Percentiles rank a stretch among this genome's conserved stretches.
These are phyloP conservation scores for Augochlorella aurata DNA, from an alignment of 2,888 invertebrate genomes.

Conservation along the genomic window DNA sequence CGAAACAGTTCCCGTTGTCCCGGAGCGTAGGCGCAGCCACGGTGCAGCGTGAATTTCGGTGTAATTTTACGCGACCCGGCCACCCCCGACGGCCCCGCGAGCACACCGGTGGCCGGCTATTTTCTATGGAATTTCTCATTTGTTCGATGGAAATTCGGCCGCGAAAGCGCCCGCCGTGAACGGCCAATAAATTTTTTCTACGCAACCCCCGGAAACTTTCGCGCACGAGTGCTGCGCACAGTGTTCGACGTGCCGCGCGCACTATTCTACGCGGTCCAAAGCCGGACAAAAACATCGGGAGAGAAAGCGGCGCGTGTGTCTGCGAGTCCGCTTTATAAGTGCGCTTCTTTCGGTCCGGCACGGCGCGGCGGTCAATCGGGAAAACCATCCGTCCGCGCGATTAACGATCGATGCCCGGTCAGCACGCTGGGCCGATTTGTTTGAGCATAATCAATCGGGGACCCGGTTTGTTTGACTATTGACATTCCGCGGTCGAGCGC, in stretches of 20 bases:
- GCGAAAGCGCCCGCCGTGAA: conserved; percentile 2
- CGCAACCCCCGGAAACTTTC: conserved; percentile 8
- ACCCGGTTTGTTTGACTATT: neutral
- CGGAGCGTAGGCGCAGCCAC: conserved; percentile 8
- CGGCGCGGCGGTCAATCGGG: neutral
- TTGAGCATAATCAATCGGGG: conserved; percentile 6
- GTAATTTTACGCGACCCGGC: conserved; percentile 52
- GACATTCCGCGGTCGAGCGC: neutral
- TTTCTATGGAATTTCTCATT: conserved; percentile 62
- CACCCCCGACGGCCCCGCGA: neutral
- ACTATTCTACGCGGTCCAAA: neutral
- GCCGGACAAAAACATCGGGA: neutral
- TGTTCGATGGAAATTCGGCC: conserved; percentile 41
- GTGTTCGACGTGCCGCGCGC: neutral
- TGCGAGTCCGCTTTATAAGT: neutral
- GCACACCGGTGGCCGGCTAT: neutral
- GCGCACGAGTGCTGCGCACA: neutral
- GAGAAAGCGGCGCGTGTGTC: neutral
- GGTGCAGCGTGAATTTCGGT: conserved; percentile 54
- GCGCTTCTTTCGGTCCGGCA: neutral
- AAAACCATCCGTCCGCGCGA: neutral
- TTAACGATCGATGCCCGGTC: neutral
- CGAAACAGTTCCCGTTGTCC: neutral
- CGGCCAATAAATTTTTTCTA: conserved; percentile 33
- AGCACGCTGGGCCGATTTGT: conserved; percentile 1